Evolutionary conservation across 1,140 invertebrate genomes (phyloP).

Genomic region (Macrocentrus cingulum): DNA sequence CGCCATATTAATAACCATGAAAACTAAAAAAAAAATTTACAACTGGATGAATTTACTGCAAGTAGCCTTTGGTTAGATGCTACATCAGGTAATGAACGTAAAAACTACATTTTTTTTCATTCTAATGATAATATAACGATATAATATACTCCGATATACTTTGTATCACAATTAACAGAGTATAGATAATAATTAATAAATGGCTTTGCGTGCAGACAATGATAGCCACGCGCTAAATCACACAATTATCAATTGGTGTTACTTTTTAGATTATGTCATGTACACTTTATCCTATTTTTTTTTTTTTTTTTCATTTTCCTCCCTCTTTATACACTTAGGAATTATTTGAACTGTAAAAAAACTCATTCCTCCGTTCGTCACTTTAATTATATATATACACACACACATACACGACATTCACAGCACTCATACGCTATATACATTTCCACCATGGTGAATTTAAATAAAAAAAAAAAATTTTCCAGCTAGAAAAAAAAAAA

Average conservation of each 20-base stretch:
- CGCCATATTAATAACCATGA: too few relatives aligned
- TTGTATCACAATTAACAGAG: slow-evolving; percentile 42
- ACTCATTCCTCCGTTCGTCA: background rate
- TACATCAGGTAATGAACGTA: slow-evolving; percentile 37
- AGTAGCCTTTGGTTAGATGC: slow-evolving; percentile 42
- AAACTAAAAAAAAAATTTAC: too few relatives aligned
- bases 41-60: too few relatives aligned
- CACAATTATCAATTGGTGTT: background rate
- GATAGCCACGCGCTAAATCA: background rate
- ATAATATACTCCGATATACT: slow-evolving; percentile 33
- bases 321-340: slow-evolving; percentile 4
- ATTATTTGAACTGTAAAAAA: slow-evolving; percentile 1
- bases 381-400: background rate
- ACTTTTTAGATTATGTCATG: slow-evolving; percentile 24
- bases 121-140: slow-evolving; percentile 32
- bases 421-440: too few relatives aligned
- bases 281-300: slow-evolving; percentile 11
- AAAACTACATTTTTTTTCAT: slow-evolving; percentile 35
- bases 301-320: slow-evolving; percentile 18
- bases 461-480: background rate
- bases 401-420: too few relatives aligned
- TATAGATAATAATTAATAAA: slow-evolving; percentile 28
- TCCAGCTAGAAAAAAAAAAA: too few relatives aligned
- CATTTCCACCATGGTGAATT: slow-evolving; percentile 5
- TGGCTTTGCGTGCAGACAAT: slow-evolving; percentile 14